A percentile compares a stretch with the other conserved stretches of the same genome.
These are phyloP conservation scores for Tympanoctomys barrerae DNA, from an alignment of 2,797 vertebrate species.

Conservation along the genomic window DNA sequence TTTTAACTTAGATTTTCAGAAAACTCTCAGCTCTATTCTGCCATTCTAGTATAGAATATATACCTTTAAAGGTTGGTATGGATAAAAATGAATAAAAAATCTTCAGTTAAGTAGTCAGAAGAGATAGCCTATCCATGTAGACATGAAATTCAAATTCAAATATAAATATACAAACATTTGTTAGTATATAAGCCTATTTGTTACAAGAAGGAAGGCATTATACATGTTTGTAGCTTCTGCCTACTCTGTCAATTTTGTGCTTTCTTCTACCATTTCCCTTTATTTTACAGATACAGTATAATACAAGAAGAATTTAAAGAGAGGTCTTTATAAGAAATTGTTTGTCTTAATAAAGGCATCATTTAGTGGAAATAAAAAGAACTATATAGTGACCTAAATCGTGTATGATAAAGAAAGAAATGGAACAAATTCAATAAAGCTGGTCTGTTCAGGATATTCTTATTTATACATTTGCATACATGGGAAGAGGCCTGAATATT, in stretches of 20 bases:
- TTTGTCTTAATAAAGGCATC: neutral
- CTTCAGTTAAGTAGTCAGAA: neutral
- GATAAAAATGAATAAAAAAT: neutral
- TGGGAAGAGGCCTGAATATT: neutral
- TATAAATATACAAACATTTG: fast-evolving
- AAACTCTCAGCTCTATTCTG: neutral
- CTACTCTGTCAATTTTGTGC: neutral
- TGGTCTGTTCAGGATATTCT: neutral
- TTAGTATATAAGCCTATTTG: neutral
- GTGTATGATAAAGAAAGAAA: neutral
- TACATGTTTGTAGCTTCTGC: neutral
- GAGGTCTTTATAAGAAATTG: neutral
- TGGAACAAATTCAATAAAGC: neutral
- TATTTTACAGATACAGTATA: neutral
- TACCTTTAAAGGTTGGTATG: neutral
- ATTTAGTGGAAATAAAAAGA: neutral
- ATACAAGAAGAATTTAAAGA: neutral
- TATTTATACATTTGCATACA: neutral
- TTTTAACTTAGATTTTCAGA: neutral
- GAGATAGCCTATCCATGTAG: neutral
- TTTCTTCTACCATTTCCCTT: neutral
- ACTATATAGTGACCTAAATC: no score
- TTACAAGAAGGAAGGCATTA: neutral
- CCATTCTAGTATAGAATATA: neutral
- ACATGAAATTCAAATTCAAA: neutral